Percentiles rank a stretch among this genome's conserved stretches.
phyloP scores from a whole-genome alignment of 2,113 vertebrate genomes.

The Odobenus rosmarus region DNA sequence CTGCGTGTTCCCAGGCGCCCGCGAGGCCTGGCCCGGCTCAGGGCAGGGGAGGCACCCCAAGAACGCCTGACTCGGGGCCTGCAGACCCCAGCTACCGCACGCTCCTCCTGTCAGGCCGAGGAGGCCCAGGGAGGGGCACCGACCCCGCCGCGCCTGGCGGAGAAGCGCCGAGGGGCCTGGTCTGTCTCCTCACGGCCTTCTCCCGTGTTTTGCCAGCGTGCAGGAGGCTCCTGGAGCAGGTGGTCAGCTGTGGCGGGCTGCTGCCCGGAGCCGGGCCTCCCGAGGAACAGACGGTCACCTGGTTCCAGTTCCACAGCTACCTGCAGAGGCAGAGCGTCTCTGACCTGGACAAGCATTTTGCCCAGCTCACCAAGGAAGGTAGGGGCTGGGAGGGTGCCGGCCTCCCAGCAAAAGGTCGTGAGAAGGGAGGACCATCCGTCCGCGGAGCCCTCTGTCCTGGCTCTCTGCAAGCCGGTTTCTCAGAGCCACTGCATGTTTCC shows the following conservation, averaged over 20 bases:
- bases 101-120: background rate
- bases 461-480: background rate
- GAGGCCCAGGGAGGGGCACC: rapidly evolving
- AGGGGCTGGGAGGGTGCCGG: background rate
- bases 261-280: slow-evolving; percentile 67
- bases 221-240: slow-evolving; percentile 90
- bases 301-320: slow-evolving; percentile 94
- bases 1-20: background rate
- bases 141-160: rapidly evolving
- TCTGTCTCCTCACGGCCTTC: background rate
- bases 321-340: slow-evolving; percentile 88
- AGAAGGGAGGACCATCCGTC: rapidly evolving
- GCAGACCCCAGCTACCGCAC: background rate
- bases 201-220: slow-evolving; percentile 84
- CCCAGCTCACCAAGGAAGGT: slow-evolving; percentile 94
- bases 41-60: too few species aligned
- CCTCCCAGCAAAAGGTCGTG: background rate
- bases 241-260: slow-evolving; percentile 86
- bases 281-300: slow-evolving; percentile 80
- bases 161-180: rapidly evolving
- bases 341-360: slow-evolving; percentile 92
- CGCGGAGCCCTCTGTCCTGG: rapidly evolving
- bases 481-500: background rate
- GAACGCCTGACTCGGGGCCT: rapidly evolving
- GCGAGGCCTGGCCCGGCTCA: background rate